Evolutionary conservation across 2,113 vertebrate genomes (phyloP), one percentile per base, ranked within the genome.

Genomic region (Hiodon tergisus): DNA sequence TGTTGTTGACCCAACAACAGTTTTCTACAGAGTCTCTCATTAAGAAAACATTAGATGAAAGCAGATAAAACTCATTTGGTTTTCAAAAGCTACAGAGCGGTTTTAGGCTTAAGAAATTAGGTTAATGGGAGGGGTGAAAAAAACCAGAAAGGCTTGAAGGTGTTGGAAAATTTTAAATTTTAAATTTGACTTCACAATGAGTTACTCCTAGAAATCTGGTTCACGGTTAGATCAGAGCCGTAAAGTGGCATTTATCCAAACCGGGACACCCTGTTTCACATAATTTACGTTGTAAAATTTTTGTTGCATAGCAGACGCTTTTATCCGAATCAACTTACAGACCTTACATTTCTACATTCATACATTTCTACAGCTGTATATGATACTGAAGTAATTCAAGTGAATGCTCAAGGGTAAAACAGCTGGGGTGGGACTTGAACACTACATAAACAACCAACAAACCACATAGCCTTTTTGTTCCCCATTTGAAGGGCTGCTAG

Each of bases 71-170:
- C 52, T 69, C 31, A 59, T 65, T 77, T 71, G 60, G 16, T 68
- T 77, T 79, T 78, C 82, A 83, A 78, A 80, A 68, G 14, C 55
- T 46, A 46, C 53, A 60, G 54, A 60, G 54, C 53, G 58, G 31
- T 31, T 31, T 72, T 58, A 75, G 58, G n/a, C 31, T 67, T 51
- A 72, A 52, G 67, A 78, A 81, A 81, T 78, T 75, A 69, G 71
- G 78, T 80, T 83, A 83, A 55, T 70, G 72, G 71, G 14, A 31
- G 31, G 31, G 31, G 31, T 1, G 2, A 31, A 31, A 50, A 57
- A 78, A 77, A 78, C 77, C 69, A 76, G 65, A 54, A 10, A 69
- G 47, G 68, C 63, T 74, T 52, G 52, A 60, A 55, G 72, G 72
- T 66, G 75, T 47, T 17, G 60, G 72, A 10, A n/a, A 52, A 6